These are phyloP conservation scores for Megatriorchis doriae DNA, from an alignment of 2,113 vertebrate genomes.

Conservation along the genomic window DNA sequence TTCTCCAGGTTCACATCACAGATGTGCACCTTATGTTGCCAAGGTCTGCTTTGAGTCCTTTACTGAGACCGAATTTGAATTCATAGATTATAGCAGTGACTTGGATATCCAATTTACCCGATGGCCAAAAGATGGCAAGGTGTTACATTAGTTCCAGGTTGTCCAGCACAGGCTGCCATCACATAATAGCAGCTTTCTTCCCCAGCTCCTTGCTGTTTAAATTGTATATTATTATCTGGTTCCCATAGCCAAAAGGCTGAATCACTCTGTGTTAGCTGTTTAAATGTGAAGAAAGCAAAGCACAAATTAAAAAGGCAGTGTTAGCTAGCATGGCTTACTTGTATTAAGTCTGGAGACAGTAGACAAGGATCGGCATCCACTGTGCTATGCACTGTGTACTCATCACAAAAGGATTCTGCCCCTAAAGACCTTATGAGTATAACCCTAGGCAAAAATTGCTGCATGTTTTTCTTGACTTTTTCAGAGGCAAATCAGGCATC, in stretches of 20 bases:
- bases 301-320: neutral
- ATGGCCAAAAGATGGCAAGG: neutral
- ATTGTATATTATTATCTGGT: neutral
- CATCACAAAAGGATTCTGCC: neutral
- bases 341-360: neutral
- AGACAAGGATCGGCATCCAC: neutral
- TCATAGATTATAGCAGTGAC: neutral
- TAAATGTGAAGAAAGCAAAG: constrained; percentile 20
- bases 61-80: neutral
- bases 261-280: neutral
- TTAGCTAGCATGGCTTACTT: neutral
- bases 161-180: neutral
- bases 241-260: neutral
- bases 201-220: neutral
- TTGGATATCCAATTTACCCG: neutral
- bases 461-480: constrained; percentile 5
- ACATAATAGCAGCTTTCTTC: neutral
- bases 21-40: neutral
- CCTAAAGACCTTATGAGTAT: neutral
- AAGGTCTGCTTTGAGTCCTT: neutral
- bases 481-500: neutral
- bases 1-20: neutral
- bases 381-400: neutral
- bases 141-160: neutral
- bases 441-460: constrained; percentile 23